Evolutionary conservation across 2,888 invertebrate species (phyloP).

Genomic region (Lasioglossum figueresi): DNA sequence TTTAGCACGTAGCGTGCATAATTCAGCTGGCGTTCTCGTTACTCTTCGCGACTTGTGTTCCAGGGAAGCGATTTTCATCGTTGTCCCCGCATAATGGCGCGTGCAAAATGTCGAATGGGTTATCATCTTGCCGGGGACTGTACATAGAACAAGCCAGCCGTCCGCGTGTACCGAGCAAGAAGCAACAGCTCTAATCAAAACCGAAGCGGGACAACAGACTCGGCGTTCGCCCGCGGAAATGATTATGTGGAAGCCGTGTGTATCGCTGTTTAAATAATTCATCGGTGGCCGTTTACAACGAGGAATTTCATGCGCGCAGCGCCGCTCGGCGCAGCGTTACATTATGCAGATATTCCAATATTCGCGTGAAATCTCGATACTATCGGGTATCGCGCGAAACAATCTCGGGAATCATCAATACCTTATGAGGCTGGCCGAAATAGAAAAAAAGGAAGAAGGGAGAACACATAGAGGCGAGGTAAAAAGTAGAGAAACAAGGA

Average conservation of each 20-base stretch:
- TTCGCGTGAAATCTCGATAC: constrained; percentile 10
- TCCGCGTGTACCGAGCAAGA: neutral
- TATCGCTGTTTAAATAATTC: neutral
- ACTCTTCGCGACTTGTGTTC: neutral
- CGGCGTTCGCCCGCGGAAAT: neutral
- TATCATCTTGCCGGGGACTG: neutral
- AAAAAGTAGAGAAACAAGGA: neutral
- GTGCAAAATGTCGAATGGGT: neutral
- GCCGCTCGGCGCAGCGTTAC: neutral
- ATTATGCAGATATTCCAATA: constrained; percentile 10
- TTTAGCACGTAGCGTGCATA: neutral
- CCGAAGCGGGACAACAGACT: neutral
- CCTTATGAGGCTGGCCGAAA: constrained; percentile 21
- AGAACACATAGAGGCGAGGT: neutral
- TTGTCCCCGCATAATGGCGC: no score
- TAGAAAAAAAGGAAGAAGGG: neutral
- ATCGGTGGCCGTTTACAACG: neutral
- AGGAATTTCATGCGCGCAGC: neutral
- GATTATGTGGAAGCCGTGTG: neutral
- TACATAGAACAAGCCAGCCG: neutral
- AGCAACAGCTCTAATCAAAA: constrained; percentile 7
- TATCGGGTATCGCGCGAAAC: neutral
- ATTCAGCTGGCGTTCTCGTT: neutral
- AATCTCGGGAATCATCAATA: constrained; percentile 54
- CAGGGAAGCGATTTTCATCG: neutral